Evolutionary conservation across 2,888 invertebrate genomes (phyloP).

Genomic region (Agrilus biguttatus): DNA sequence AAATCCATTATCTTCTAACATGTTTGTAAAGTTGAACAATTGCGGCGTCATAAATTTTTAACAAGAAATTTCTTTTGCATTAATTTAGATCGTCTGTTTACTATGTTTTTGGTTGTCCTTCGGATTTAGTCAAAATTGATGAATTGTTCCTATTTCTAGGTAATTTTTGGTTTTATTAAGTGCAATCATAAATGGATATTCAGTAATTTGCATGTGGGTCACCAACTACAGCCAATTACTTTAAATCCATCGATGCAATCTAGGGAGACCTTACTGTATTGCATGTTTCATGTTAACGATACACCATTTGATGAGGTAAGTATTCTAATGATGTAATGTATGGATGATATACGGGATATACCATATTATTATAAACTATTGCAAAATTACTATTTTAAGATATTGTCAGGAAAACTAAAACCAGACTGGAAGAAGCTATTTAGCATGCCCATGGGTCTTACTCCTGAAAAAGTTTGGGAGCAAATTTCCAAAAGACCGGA

Average conservation of each 20-base stretch:
- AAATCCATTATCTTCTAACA: too few relatives aligned
- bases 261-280: constrained; percentile 45
- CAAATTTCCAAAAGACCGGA: constrained; percentile 37
- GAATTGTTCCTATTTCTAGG: constrained; percentile 29
- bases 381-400: constrained; percentile 21
- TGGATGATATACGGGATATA: too few relatives aligned
- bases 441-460: constrained; percentile 34
- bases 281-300: constrained; percentile 69
- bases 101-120: too few relatives aligned
- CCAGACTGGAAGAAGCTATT: constrained; percentile 36
- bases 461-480: constrained; percentile 31
- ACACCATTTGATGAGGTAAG: constrained; percentile 61
- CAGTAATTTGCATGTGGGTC: constrained; percentile 38
- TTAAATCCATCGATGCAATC: constrained; percentile 22
- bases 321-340: not conserved
- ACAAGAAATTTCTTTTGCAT: too few relatives aligned
- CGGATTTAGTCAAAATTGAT: not conserved
- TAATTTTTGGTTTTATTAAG: constrained; percentile 54
- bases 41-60: too few relatives aligned
- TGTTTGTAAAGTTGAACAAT: too few relatives aligned
- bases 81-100: too few relatives aligned
- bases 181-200: constrained; percentile 54
- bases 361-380: constrained; percentile 1
- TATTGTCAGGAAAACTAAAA: constrained; percentile 33
- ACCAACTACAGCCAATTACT: constrained; percentile 24